Evolutionary conservation across 2,888 invertebrate species (phyloP), one percentile per base, ranked within the genome.

Genomic region (Plebejus argus): DNA sequence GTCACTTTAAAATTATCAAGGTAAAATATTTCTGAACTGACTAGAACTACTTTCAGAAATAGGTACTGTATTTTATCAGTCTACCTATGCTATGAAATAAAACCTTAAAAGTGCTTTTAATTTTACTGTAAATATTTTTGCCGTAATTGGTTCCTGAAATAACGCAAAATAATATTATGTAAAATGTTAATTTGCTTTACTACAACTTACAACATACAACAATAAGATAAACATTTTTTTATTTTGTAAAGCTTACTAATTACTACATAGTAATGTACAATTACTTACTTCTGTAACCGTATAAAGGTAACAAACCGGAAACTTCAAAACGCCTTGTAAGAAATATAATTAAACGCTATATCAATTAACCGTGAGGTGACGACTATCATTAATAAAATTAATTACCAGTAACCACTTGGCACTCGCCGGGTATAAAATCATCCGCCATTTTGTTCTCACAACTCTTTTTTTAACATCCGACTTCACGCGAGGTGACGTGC

Each of bases 401-500:
- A 66, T 66, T 66, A 66, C 23, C 66, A 66, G 28, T 15, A 28
- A 15, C 66, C 18, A 53, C 53, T 53, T 18, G 53, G 15, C 28
- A 33, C 53, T 53, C 53, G 53, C 53, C 28, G 33, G 28, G 70
- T 15, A 75, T 70, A 66, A n/a, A 61, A 76, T 1, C 4, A 0
- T 20, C 61, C 33, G n/a, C 6, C 7, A 76, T 79, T 75, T 49
- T 56, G 79, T 33, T 58, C 70, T 45, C 23, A 56, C 74, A 74
- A 58, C 77, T n/a, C 76, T 78, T 78, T 77, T 78, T 79, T 39
- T 76, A 74, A 18, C 70, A n/a, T 18, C 75, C 71, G 71, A 70
- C 70, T 45, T 70, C 90, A 91, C 90, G 91, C 91, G 86, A 91
- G 86, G 79, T 91, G 85, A 85, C 91, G 89, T 91, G 90, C 83